phyloP scores from a whole-genome alignment of 2,888 invertebrate genomes.

The Drosophila kambysellisi region DNA sequence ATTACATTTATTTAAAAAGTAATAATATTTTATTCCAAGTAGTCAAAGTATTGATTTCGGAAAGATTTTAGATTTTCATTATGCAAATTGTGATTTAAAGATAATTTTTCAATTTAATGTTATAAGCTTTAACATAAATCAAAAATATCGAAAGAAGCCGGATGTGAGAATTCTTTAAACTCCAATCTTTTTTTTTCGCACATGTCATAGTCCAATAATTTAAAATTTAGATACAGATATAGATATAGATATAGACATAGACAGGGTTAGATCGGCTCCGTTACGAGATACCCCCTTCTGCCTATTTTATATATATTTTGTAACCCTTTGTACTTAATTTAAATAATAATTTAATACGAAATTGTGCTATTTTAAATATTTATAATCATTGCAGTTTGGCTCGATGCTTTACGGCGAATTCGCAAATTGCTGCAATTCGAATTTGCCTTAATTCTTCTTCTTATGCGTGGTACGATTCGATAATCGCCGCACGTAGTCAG shows the following conservation, averaged over 20 bases:
- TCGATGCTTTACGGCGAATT: conserved; percentile 48
- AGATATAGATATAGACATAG: not conserved
- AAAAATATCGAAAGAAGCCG: not conserved
- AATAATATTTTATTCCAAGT: not conserved
- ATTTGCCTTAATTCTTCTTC: conserved; percentile 5
- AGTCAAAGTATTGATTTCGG: not conserved
- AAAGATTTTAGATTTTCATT: not conserved
- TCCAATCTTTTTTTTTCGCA: not conserved
- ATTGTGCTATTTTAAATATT: not conserved
- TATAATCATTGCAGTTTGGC: not conserved
- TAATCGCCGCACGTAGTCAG: conserved; percentile 18
- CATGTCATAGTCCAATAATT: not conserved
- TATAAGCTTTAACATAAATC: not conserved
- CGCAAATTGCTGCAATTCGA: conserved; percentile 9
- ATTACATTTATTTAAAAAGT: not conserved
- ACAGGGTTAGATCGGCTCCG: too few relatives aligned
- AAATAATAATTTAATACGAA: not conserved
- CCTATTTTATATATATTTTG: not conserved
- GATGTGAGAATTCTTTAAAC: too few relatives aligned
- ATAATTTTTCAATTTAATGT: not conserved
- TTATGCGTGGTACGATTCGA: not conserved
- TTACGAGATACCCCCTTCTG: not conserved
- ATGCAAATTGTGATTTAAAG: not conserved
- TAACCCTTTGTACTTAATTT: not conserved
- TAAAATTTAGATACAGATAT: not conserved